Conservation (phyloP, 2,113 vertebrate genomes). For the Centropus unirufus region DNA sequence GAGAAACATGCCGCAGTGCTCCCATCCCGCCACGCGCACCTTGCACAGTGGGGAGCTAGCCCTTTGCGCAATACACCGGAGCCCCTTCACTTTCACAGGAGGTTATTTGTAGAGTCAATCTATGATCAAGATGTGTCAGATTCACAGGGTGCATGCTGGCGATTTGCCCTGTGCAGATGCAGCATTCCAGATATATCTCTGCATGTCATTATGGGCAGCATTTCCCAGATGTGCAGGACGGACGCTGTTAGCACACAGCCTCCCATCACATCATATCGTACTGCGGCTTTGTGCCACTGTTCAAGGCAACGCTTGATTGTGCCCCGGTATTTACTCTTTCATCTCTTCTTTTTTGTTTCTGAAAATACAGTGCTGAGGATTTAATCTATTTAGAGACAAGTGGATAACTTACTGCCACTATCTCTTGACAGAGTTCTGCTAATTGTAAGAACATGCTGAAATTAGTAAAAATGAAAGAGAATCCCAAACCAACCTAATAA, state of each 20-base stretch:
- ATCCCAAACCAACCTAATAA: not conserved
- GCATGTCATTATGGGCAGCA: not conserved
- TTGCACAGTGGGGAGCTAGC: accelerated
- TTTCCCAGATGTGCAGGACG: not conserved
- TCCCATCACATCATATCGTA: accelerated
- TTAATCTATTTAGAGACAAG: not conserved
- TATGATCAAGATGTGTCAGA: not conserved
- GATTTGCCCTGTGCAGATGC: not conserved
- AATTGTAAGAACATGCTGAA: not conserved
- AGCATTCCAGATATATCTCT: not conserved
- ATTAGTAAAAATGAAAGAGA: not conserved
- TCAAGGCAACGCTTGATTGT: not conserved
- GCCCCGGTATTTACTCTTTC: not conserved
- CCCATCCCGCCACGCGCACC: accelerated
- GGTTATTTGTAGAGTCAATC: not conserved
- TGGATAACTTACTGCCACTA: not conserved
- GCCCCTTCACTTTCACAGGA: not conserved
- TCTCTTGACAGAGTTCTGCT: not conserved
- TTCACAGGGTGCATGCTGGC: accelerated
- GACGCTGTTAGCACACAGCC: not conserved
- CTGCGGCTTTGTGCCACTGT: not conserved
- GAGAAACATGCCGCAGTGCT: not conserved
- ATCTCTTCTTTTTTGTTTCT: not conserved
- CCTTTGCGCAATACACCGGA: not conserved
- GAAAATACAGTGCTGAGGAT: not conserved